A percentile compares a stretch with the other conserved stretches of the same genome.
Conservation (phyloP, 2,888 invertebrate species). For the Terebella lapidaria region DNA sequence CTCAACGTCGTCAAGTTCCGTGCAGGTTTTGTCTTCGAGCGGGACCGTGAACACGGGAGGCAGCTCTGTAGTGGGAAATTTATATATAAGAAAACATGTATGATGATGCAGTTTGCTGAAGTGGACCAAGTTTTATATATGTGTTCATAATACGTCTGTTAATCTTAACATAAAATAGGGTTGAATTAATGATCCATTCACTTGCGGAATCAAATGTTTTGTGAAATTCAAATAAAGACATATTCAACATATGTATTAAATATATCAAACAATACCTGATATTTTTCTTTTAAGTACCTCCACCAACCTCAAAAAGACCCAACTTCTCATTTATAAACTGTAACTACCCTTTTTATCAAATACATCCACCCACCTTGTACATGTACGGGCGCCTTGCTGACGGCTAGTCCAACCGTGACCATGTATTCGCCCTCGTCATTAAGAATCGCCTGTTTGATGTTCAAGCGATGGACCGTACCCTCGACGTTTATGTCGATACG, state of each 20-base stretch:
- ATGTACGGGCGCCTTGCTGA: conserved; percentile 13
- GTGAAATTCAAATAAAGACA: too few species aligned
- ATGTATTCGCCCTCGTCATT: conserved; percentile 83
- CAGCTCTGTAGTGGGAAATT: conserved; percentile 32
- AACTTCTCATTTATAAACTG: too few species aligned
- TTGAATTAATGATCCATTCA: too few species aligned
- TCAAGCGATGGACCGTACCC: conserved; percentile 56
- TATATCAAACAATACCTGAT: too few species aligned
- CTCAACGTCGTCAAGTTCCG: conserved; percentile 42
- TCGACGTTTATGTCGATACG: conserved; percentile 27
- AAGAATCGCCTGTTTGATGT: conserved; percentile 74
- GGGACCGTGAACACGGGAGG: conserved; percentile 37
- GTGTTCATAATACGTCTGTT: background rate
- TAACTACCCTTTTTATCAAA: too few species aligned
- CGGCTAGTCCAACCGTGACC: conserved; percentile 55
- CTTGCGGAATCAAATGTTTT: too few species aligned
- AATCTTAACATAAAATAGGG: too few species aligned
- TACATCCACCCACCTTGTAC: background rate
- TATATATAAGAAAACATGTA: too few species aligned
- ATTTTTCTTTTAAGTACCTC: too few species aligned
- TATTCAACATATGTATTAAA: too few species aligned
- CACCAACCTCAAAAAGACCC: too few species aligned
- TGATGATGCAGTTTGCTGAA: background rate
- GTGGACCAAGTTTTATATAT: background rate
- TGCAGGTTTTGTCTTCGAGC: conserved; percentile 32